phyloP scores from a whole-genome alignment of 2,888 invertebrate genomes.

The Apomyelois bistriatella region DNA sequence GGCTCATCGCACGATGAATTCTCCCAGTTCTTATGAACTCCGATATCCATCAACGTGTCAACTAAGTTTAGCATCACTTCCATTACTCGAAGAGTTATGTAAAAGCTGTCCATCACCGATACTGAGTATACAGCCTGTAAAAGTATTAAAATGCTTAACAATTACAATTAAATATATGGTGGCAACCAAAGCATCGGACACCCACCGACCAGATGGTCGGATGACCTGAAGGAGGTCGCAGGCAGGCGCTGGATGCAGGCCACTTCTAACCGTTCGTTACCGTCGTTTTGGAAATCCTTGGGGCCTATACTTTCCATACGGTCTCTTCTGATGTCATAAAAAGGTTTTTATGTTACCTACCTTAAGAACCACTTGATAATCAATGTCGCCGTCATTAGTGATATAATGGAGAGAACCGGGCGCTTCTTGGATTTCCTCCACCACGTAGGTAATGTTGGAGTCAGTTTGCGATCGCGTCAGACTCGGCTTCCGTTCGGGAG shows the following conservation, averaged over 20 bases:
- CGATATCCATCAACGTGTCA: slow-evolving; percentile 94
- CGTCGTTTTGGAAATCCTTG: too few relatives aligned
- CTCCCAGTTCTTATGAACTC: slow-evolving; percentile 84
- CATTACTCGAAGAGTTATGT: slow-evolving; percentile 92
- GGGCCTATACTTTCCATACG: too few relatives aligned
- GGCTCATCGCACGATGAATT: slow-evolving; percentile 57
- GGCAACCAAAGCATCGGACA: too few relatives aligned
- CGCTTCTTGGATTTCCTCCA: slow-evolving; percentile 92
- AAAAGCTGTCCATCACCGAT: slow-evolving; percentile 89
- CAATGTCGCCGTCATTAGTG: slow-evolving; percentile 96
- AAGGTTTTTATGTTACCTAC: slow-evolving; percentile 84
- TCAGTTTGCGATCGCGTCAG: slow-evolving; percentile 94
- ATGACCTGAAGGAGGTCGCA: too few relatives aligned
- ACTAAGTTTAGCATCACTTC: slow-evolving; percentile 96
- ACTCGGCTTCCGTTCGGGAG: slow-evolving; percentile 84
- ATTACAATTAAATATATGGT: too few relatives aligned
- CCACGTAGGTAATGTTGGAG: slow-evolving; percentile 93
- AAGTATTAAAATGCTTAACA: neutral
- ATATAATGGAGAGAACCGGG: slow-evolving; percentile 95
- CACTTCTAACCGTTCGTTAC: too few relatives aligned
- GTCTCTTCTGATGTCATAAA: too few relatives aligned
- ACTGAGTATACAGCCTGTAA: slow-evolving; percentile 91
- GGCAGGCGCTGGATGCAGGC: too few relatives aligned
- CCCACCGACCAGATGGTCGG: too few relatives aligned
- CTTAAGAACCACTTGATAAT: slow-evolving; percentile 92